Percentiles rank a stretch among this genome's conserved stretches.
These are phyloP conservation scores for Coregonus suidteri DNA, from an alignment of 2,797 vertebrate species.

Conservation along the genomic window DNA sequence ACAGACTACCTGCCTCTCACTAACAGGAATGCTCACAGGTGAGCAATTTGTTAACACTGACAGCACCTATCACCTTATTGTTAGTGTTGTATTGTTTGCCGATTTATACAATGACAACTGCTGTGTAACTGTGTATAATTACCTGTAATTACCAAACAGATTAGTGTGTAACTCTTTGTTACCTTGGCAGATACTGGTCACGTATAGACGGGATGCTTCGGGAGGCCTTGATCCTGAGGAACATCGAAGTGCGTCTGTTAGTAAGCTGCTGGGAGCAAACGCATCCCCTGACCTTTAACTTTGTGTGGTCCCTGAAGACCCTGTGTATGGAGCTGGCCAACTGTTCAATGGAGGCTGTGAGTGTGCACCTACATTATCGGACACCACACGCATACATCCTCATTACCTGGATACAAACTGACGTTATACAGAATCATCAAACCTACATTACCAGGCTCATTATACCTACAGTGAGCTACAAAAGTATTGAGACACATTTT, in stretches of 20 bases:
- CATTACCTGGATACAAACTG: slow-evolving; percentile 10
- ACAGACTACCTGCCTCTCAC: slow-evolving; percentile 89
- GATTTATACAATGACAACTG: too few species aligned
- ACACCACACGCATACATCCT: neutral
- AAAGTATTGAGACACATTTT: too few species aligned
- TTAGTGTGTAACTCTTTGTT: neutral
- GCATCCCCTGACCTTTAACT: slow-evolving; percentile 91
- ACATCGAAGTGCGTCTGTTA: slow-evolving; percentile 87
- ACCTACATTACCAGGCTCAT: neutral
- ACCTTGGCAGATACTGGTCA: slow-evolving; percentile 87
- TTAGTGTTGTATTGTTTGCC: too few species aligned
- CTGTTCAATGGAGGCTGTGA: slow-evolving; percentile 94
- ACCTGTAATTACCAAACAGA: neutral
- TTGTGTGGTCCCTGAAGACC: slow-evolving; percentile 91
- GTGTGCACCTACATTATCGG: slow-evolving; percentile 51
- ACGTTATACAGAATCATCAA: neutral
- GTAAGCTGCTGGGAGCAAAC: slow-evolving; percentile 93
- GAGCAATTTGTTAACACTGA: slow-evolving; percentile 24
- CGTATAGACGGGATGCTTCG: slow-evolving; percentile 89
- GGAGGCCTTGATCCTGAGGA: slow-evolving; percentile 88
- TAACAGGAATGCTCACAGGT: slow-evolving; percentile 80
- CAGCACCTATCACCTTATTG: neutral
- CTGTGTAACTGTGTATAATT: neutral
- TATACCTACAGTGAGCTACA: neutral
- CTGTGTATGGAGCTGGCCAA: slow-evolving; percentile 88